Evolutionary conservation across 1,140 invertebrate genomes (phyloP).

Genomic region (Scaptodrosophila lebanonensis): DNA sequence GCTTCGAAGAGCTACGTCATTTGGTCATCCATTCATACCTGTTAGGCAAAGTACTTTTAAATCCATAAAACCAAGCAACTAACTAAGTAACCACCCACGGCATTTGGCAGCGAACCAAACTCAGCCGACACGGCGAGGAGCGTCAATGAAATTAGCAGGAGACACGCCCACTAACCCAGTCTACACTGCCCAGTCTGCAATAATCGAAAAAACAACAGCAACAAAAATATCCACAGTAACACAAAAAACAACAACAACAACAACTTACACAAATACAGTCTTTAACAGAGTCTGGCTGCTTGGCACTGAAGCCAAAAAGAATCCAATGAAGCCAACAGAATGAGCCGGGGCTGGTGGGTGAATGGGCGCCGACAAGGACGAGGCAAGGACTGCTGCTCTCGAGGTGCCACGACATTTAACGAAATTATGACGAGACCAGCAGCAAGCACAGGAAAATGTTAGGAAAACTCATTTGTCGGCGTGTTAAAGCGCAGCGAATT

Average conservation of each 20-base stretch:
- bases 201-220: slow-evolving; percentile 1
- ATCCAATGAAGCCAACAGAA: slow-evolving; percentile 69
- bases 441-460: not conserved
- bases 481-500: slow-evolving; percentile 58
- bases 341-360: slow-evolving; percentile 22
- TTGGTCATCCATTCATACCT: too few relatives aligned
- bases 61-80: too few relatives aligned
- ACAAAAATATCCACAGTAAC: slow-evolving; percentile 15
- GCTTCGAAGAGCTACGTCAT: too few relatives aligned
- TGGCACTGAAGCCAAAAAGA: slow-evolving; percentile 70
- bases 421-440: slow-evolving; percentile 53
- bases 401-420: slow-evolving; percentile 54
- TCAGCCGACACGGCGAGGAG: slow-evolving; percentile 25
- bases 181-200: slow-evolving; percentile 11
- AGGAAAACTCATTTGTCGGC: slow-evolving; percentile 52
- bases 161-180: slow-evolving; percentile 30
- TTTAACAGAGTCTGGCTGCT: too few relatives aligned
- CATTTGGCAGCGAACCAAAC: slow-evolving; percentile 47
- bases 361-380: too few relatives aligned
- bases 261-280: too few relatives aligned
- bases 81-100: slow-evolving; percentile 23
- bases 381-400: not conserved
- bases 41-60: too few relatives aligned
- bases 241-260: slow-evolving; percentile 29
- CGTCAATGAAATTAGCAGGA: slow-evolving; percentile 68